Conservation (phyloP, 2,113 vertebrate species). For the Tenrec ecaudatus region DNA sequence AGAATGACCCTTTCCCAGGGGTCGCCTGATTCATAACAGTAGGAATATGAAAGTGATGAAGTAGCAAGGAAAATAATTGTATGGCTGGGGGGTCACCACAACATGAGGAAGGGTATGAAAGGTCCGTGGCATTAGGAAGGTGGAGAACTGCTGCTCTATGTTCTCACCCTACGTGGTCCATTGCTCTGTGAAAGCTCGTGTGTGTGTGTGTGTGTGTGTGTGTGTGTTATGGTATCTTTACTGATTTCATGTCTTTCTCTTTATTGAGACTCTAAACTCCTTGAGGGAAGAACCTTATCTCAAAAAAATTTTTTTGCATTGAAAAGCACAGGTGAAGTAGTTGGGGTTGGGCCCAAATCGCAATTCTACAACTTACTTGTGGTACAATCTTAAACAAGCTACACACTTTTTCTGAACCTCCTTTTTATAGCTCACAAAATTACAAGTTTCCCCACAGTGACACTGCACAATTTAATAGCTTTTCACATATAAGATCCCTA, state of each 20-base stretch:
- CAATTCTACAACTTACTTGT: not conserved
- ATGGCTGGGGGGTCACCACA: no score
- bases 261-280: not conserved
- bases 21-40: no score
- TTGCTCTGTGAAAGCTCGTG: slow-evolving; percentile 19
- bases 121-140: no score
- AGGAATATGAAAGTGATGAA: no score
- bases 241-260: not conserved
- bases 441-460: not conserved
- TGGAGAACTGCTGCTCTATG: not conserved
- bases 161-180: not conserved
- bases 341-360: not conserved
- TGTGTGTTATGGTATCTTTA: not conserved
- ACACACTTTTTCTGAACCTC: not conserved
- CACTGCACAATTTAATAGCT: not conserved
- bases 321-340: not conserved
- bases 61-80: no score
- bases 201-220: not conserved
- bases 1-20: no score
- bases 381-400: not conserved
- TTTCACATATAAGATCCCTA: not conserved
- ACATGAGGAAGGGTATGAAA: no score
- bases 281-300: not conserved
- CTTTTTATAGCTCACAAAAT: not conserved
- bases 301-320: not conserved